Base-by-base conservation (phyloP, 2,888 invertebrate species). In the Lordiphosa andalusiaca region DNA sequence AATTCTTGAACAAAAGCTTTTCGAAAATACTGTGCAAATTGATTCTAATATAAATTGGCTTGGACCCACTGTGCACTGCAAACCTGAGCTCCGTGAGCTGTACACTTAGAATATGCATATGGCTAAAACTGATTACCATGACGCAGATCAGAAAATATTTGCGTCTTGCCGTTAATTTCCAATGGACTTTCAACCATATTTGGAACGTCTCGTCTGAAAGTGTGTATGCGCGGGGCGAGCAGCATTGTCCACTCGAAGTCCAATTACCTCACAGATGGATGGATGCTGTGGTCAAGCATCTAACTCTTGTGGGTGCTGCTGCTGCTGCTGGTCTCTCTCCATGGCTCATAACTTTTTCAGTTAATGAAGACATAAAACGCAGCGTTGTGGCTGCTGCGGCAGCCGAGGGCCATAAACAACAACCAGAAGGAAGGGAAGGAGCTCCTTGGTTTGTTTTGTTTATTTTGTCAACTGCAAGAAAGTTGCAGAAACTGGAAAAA, bases 291-390 rank as follows among this genome's bases (percentile, higher is more conserved):
- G 76, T 76, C 53, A 59, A 41, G 58, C 57, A 47, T 47, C 35
- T 33, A 39, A 23, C 42, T 48, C 49, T 47, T 47, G n/a, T 47
- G 10, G 19, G 35, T 55, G 35, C 30, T 19, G 21, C 10, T 33
- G 10, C 41, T 19, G 16, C 25, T 52, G 40, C 52, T 46, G 36
- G 35, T 23, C 25, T 12, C 48, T 19, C 36, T 60, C 52, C 54
- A 71, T 70, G 74, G 74, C 73, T 71, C 80, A 84, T 86, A 86
- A 85, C 86, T 86, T 83, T 63, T 82, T 84, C 69, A 73, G 72
- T 81, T 85, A 85, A 85, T 85, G 86, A 85, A 86, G 85, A 86
- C 85, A 86, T 85, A 86, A 85, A 86, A 80, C 69, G 68, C 78
- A 82, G 73, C 52, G 35, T 46, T 65, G 58, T 53, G 50, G 64